A percentile compares a stretch with the other conserved stretches of the same genome.
Conservation (phyloP, 2,888 invertebrate species). For the Noctua janthina region DNA sequence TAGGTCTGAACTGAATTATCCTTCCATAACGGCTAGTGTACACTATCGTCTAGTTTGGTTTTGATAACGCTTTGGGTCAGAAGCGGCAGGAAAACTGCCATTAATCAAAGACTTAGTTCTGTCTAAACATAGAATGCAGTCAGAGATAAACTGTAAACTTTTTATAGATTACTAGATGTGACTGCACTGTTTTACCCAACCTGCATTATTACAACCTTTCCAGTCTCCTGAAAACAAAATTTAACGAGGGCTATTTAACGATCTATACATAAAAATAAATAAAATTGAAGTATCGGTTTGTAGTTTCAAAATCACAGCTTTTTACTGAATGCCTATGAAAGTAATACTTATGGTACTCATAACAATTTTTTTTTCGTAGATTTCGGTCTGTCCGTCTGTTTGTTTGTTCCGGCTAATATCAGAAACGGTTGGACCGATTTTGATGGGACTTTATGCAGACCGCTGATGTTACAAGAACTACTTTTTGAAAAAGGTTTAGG, state of each 20-base stretch:
- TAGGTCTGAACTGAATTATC: conserved; percentile 62
- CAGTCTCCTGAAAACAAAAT: neutral
- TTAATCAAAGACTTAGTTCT: conserved; percentile 38
- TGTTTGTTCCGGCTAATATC: too few relatives aligned
- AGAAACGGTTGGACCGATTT: too few relatives aligned
- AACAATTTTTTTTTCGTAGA: neutral
- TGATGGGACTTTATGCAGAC: too few relatives aligned
- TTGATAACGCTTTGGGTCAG: conserved; percentile 60
- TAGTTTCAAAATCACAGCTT: too few relatives aligned
- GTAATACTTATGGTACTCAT: too few relatives aligned
- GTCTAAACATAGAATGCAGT: conserved; percentile 42
- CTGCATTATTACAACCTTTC: neutral
- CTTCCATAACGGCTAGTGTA: conserved; percentile 43
- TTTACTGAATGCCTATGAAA: too few relatives aligned
- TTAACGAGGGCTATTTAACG: neutral
- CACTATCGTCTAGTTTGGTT: conserved; percentile 33
- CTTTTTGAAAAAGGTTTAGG: too few relatives aligned
- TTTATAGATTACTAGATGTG: conserved; percentile 37
- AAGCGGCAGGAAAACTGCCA: conserved; percentile 45
- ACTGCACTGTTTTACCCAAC: neutral
- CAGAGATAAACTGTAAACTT: conserved; percentile 31
- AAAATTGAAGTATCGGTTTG: too few relatives aligned
- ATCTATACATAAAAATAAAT: too few relatives aligned
- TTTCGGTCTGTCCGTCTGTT: too few relatives aligned
- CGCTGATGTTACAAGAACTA: too few relatives aligned